These are phyloP conservation scores for Malurus splendens DNA, from an alignment of 2,797 vertebrate species.

Conservation along the genomic window DNA sequence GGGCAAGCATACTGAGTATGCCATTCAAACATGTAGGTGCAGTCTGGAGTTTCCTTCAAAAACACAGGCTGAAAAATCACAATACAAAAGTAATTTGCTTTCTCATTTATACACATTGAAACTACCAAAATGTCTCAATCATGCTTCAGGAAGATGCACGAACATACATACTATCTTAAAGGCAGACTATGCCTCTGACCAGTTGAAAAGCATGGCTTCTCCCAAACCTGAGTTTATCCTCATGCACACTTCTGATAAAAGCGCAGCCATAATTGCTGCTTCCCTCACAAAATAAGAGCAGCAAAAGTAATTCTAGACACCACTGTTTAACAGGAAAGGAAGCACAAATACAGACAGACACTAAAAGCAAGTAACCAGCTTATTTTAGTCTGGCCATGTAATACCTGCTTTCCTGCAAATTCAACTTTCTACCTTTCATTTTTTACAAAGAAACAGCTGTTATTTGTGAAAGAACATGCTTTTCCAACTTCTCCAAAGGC, in stretches of 20 bases:
- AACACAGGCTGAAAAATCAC: conserved; percentile 78
- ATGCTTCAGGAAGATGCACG: neutral
- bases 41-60: conserved; percentile 88
- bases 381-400: neutral
- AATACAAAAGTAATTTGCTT: neutral
- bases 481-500: neutral
- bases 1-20: conserved; percentile 85
- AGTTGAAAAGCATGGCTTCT: neutral
- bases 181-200: neutral
- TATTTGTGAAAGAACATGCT: neutral
- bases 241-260: neutral
- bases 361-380: neutral
- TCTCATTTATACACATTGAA: neutral
- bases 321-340: neutral
- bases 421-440: neutral
- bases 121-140: neutral
- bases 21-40: conserved; percentile 93
- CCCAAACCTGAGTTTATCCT: neutral
- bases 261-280: neutral
- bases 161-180: neutral
- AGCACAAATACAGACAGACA: neutral
- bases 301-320: neutral
- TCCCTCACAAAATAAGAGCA: neutral
- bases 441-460: neutral
- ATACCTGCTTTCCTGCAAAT: neutral